Percentiles rank a stretch among this genome's conserved stretches.
Evolutionary conservation across 2,797 vertebrate species (phyloP).

Genomic region (Neosalanx taihuensis): DNA sequence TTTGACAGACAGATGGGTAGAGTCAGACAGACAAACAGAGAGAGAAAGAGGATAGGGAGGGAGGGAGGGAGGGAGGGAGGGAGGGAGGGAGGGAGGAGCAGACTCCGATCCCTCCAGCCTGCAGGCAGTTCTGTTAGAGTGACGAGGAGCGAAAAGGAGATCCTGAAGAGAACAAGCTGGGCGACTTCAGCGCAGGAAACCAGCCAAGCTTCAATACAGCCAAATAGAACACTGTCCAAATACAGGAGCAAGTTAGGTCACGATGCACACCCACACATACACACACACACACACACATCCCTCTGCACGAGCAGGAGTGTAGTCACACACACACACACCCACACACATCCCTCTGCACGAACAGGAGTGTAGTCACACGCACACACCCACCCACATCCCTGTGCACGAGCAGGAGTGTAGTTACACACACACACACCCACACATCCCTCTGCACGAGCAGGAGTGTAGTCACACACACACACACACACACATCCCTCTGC

Average conservation of each 20-base stretch:
- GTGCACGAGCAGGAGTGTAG: no score
- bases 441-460: no score
- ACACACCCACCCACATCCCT: no score
- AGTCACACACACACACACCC: no score
- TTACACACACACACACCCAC: no score
- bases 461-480: no score
- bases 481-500: no score
- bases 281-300: no score
- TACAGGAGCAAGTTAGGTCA: conserved; percentile 41
- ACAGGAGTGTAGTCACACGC: no score
- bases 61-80: neutral
- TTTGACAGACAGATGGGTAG: conserved; percentile 5
- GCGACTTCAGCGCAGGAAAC: conserved; percentile 32
- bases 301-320: no score
- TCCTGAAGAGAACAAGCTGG: conserved; percentile 33
- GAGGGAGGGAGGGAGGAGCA: neutral
- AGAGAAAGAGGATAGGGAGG: neutral
- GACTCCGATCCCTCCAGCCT: conserved; percentile 8
- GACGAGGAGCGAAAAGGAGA: conserved; percentile 32
- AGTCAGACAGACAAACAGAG: neutral
- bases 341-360: no score
- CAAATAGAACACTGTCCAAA: conserved; percentile 6
- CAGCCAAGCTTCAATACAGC: conserved; percentile 17
- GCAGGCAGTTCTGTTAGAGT: conserved; percentile 27
- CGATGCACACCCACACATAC: conserved; percentile 20